Base-by-base conservation (phyloP, 2,113 vertebrate genomes). In the Percopsis transmontana region DNA sequence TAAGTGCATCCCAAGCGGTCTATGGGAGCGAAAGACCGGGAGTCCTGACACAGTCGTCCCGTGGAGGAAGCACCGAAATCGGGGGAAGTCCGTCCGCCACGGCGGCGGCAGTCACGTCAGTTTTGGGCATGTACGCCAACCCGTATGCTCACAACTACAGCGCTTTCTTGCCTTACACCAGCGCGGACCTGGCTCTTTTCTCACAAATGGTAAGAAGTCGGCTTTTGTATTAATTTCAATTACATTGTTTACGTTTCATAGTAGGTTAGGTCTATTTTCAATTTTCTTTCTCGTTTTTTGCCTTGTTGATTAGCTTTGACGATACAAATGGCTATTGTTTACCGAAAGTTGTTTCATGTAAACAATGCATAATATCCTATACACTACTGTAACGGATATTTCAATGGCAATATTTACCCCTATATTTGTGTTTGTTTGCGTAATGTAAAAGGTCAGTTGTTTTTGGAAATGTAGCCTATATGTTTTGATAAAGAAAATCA, bases 121-220 rank as follows among this genome's bases (percentile, higher is more conserved):
- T 96, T 82, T 82, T 97, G 91, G 95, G 96, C 90, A 96, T 98
- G 95, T 98, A 98, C 87, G 95, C 95, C 59, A 92, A 94, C 51
- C 96, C 96, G 42, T 98, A 97, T 86, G 93, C 95, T 52, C 95
- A 95, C 89, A 95, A 92, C 93, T 98, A 98, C 93, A 95, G 96
- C 92, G 96, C 96, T 62, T 98, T 98, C 88, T 88, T 98, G 79
- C 96, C 96, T 51, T 98, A 98, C 90, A 96, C 94, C 90, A 95
- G 92, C 80, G 92, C 96, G 27, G 96, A 98, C 75, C 87, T 98
- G 90, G 94, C 95, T 88, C 95, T 98, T 78, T 98, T 98, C 91
- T 96, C 96, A 23, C 96, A 98, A 86, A 96, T 98, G 96, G 96
- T 98, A 92, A 97, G 95, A 50, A 60, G 16, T 16, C 0, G 1